Evolutionary conservation across 1,140 invertebrate species (phyloP), one percentile per base, ranked within the genome.

Genomic region (Himalopsyche phryganea): DNA sequence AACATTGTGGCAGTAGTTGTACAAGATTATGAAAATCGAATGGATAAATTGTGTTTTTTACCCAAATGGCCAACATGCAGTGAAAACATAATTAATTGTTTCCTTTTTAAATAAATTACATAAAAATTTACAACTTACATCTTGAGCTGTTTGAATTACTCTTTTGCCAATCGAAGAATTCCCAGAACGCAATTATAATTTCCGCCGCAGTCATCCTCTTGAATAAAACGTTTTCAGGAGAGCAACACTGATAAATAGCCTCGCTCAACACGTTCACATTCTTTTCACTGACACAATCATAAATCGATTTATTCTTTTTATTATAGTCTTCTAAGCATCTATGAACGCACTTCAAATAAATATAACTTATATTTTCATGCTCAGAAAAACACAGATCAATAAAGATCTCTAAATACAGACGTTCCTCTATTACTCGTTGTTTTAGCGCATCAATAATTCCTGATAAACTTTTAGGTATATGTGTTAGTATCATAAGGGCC

Each of bases 341-440:
- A 2, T 66, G 59, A 14, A 76, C 55, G 55, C 67, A 72, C 13
- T 67, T 60, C 35, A 78, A 63, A 57, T 73, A 76, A 11, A 75
- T 63, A 63, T 74, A 71, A 9, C 64, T 74, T n/a, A 74, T 50
- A 53, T 68, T 73, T 44, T 76, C 71, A 42, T 72, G 70, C 54
- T 71, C 71, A 11, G 59, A 68, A 15, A 69, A 51, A 3, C 71
- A 57, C 4, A 41, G 47, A 15, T 57, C 32, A n/a, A 57, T 23
- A 0, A 57, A 41, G 18, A 28, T 33, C 9, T 33, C 20, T 6
- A 56, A 17, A 23, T 49, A 32, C 9, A 35, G 18, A 17, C 9
- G 3, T 28, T 50, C 40, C 6, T 13, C 4, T 28, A 18, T 28
- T 15, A 17, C 3, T 35, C 23, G 18, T 6, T 50, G 48, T 32